Conservation (phyloP, 2,113 vertebrate genomes). For the Accipiter cooperii region DNA sequence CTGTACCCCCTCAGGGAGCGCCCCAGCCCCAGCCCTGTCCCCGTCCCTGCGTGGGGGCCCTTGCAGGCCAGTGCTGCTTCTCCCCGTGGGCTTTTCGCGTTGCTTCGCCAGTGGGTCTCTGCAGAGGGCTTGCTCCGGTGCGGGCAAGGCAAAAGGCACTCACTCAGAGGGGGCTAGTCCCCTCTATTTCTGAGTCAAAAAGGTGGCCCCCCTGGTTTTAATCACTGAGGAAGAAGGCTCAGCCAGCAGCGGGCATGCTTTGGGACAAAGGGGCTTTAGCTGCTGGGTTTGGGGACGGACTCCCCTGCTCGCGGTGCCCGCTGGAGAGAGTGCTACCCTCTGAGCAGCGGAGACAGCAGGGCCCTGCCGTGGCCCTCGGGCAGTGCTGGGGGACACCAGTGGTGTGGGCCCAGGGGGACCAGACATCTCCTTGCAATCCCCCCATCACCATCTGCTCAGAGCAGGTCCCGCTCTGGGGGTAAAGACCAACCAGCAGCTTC, state of each 20-base stretch:
- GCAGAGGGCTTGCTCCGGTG: background rate
- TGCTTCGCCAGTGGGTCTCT: background rate
- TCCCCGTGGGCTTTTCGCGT: background rate
- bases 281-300: background rate
- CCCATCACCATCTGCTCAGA: background rate
- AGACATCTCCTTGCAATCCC: background rate
- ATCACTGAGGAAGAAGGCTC: background rate
- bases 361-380: background rate
- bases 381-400: background rate
- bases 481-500: background rate
- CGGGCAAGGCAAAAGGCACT: background rate
- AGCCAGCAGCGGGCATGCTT: background rate
- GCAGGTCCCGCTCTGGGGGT: background rate
- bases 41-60: background rate
- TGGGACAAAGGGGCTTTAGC: background rate
- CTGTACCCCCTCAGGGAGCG: background rate
- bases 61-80: background rate
- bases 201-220: background rate
- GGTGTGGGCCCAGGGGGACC: background rate
- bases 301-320: rapidly evolving
- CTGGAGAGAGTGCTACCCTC: background rate
- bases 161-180: background rate
- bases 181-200: background rate
- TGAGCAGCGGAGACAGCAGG: background rate
- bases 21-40: background rate